These are phyloP conservation scores for Euglossa dilemma DNA, from an alignment of 1,140 invertebrate genomes.

Conservation along the genomic window DNA sequence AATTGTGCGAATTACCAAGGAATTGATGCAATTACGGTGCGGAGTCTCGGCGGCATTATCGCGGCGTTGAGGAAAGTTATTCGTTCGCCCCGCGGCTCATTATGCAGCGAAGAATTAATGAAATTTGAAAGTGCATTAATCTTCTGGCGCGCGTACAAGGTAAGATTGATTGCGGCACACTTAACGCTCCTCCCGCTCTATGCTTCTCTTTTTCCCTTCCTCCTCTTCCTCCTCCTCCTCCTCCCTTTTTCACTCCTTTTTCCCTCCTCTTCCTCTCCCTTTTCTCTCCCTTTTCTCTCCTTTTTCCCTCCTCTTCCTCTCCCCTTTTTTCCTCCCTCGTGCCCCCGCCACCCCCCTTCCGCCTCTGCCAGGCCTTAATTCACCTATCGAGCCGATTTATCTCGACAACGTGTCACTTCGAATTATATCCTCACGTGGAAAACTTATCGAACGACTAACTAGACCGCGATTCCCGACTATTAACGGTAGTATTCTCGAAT, in stretches of 20 bases:
- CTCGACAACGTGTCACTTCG: constrained; percentile 22
- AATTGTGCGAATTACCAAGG: constrained; percentile 65
- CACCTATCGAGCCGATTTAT: constrained; percentile 33
- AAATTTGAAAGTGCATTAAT: constrained; percentile 63
- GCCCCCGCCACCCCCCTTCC: background rate
- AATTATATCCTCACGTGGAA: constrained; percentile 2
- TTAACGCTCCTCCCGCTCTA: constrained; percentile 38
- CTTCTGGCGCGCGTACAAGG: constrained; percentile 49
- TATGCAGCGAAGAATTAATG: constrained; percentile 65
- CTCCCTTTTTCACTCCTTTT: no score
- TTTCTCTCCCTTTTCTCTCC: background rate
- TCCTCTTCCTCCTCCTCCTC: accelerated
- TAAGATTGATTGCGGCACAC: constrained; percentile 58
- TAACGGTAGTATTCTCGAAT: background rate
- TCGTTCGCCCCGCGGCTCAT: constrained; percentile 59
- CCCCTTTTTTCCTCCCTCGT: background rate
- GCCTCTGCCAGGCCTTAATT: background rate
- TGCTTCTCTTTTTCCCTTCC: background rate
- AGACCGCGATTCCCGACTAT: background rate
- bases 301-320: background rate
- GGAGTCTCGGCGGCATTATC: constrained; percentile 58
- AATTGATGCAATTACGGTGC: constrained; percentile 66
- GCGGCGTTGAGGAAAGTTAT: constrained; percentile 64
- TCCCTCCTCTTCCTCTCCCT: background rate
- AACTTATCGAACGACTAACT: constrained; percentile 1